These are phyloP conservation scores for Lydus trimaculatus DNA, from an alignment of 2,888 invertebrate genomes.

Conservation along the genomic window DNA sequence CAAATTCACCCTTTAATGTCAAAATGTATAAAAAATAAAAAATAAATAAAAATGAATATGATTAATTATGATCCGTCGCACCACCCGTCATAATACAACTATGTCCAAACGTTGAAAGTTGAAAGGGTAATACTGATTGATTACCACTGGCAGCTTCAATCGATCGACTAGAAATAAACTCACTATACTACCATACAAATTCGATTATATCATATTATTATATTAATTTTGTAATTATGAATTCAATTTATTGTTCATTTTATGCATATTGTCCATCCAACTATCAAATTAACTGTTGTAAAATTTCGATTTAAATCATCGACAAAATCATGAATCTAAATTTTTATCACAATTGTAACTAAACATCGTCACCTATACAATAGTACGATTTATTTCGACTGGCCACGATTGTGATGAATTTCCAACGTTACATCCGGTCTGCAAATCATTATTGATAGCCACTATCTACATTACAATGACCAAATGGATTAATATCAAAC, in stretches of 20 bases:
- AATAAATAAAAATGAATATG: conserved; percentile 26
- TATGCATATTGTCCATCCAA: too few species aligned
- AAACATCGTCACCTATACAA: neutral
- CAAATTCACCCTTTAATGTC: neutral
- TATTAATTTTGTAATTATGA: neutral
- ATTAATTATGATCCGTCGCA: conserved; percentile 28
- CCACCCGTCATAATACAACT: conserved; percentile 24
- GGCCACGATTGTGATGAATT: neutral
- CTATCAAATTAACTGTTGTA: too few species aligned
- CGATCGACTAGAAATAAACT: neutral
- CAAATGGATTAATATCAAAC: neutral
- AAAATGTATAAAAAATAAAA: too few species aligned
- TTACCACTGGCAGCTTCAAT: neutral
- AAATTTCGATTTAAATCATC: too few species aligned
- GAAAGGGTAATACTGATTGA: neutral
- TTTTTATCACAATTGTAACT: neutral
- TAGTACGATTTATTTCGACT: neutral
- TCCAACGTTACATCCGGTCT: neutral
- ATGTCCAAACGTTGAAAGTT: conserved; percentile 17
- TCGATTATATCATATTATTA: neutral
- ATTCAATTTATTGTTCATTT: neutral
- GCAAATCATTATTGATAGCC: neutral
- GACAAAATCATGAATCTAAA: neutral
- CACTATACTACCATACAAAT: neutral
- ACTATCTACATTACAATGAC: neutral